Evolutionary conservation across 1,140 invertebrate genomes (phyloP).

Genomic region (Planococcus citri): DNA sequence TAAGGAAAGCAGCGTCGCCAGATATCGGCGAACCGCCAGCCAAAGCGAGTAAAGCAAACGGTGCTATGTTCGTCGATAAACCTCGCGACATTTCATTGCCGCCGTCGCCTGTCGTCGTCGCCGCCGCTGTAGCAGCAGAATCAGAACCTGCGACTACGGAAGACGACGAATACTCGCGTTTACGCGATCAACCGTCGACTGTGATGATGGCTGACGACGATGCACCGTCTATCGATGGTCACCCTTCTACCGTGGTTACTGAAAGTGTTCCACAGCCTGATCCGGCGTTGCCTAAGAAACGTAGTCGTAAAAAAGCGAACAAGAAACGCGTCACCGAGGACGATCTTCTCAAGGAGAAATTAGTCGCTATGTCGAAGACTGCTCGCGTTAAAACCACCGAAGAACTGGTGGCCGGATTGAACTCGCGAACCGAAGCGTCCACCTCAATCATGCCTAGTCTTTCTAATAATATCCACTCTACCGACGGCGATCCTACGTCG

Average conservation of each 20-base stretch:
- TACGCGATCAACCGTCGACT: too few species aligned
- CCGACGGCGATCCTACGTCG: too few species aligned
- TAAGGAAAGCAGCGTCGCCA: conserved; percentile 38
- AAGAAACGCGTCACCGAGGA: conserved; percentile 39
- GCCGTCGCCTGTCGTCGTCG: conserved; percentile 18
- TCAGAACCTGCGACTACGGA: conserved; percentile 15
- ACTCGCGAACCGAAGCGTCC: conserved; percentile 34
- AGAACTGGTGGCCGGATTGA: conserved; percentile 62
- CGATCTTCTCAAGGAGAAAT: conserved; percentile 36
- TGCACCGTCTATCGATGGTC: conserved; percentile 23
- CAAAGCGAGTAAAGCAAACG: conserved; percentile 24
- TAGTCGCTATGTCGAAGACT: conserved; percentile 44
- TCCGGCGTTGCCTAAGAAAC: conserved; percentile 39
- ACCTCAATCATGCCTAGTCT: conserved; percentile 14
- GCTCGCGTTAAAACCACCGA: conserved; percentile 73
- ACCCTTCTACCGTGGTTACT: conserved; percentile 25
- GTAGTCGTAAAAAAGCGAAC: conserved; percentile 55
- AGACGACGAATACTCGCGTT: conserved; percentile 8
- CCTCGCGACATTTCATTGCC: background rate
- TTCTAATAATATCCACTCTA: background rate
- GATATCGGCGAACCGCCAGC: conserved; percentile 23
- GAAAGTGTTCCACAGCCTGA: conserved; percentile 28
- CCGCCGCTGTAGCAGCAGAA: conserved; percentile 23
- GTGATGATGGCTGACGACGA: conserved; percentile 11
- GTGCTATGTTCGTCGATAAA: conserved; percentile 23